phyloP scores from a whole-genome alignment of 2,797 vertebrate genomes.

The Loris lydekkerianus region DNA sequence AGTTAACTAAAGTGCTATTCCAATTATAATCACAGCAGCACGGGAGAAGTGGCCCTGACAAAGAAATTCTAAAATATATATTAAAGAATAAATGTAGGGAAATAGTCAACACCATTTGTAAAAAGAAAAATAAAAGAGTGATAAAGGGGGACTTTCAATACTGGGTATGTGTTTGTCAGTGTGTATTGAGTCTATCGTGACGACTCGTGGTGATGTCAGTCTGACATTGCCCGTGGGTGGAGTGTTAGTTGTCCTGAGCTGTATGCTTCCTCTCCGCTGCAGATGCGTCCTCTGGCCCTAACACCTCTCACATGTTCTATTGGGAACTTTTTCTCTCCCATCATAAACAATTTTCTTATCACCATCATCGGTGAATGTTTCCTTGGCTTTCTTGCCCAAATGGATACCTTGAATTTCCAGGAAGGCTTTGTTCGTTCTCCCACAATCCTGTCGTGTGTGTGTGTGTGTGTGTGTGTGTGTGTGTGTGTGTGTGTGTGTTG shows the following conservation, averaged over 20 bases:
- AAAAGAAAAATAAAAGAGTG: not conserved
- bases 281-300: not conserved
- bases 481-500: not conserved
- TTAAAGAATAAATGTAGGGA: slow-evolving; percentile 33
- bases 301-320: not conserved
- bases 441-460: not conserved
- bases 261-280: not conserved
- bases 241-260: not conserved
- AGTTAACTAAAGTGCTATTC: not conserved
- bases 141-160: not conserved
- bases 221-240: not conserved
- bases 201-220: not conserved
- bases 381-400: not conserved
- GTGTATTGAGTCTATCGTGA: not conserved
- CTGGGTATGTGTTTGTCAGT: not conserved
- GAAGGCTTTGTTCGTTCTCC: not conserved
- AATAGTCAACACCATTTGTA: not conserved
- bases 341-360: not conserved
- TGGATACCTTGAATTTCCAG: not conserved
- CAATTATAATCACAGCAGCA: not conserved
- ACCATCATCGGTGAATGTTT: not conserved
- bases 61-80: slow-evolving; percentile 9
- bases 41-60: not conserved
- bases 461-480: too few species aligned
- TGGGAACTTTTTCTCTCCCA: not conserved